Conservation (phyloP, 2,797 vertebrate genomes). For the Amazona ochrocephala region DNA sequence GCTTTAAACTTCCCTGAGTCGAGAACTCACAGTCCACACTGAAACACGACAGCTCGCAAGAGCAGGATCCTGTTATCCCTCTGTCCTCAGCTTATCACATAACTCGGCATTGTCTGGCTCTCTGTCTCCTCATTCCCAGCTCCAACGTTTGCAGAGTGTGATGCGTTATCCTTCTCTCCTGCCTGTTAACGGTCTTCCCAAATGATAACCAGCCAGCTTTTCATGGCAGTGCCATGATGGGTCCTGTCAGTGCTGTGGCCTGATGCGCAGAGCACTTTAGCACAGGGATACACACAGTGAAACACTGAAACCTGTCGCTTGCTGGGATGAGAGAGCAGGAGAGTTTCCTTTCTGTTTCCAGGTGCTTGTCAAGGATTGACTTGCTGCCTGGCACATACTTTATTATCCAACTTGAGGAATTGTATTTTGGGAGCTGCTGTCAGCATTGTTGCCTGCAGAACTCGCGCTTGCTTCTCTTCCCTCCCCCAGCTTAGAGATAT, state of each 20-base stretch:
- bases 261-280: neutral
- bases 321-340: neutral
- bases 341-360: neutral
- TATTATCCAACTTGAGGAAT: conserved; percentile 26
- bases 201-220: neutral
- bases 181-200: neutral
- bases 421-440: conserved; percentile 60
- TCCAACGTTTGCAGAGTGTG: neutral
- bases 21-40: neutral
- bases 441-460: conserved; percentile 27
- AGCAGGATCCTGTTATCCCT: neutral
- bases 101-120: neutral
- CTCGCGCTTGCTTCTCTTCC: conserved; percentile 12
- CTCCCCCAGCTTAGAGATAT: conserved; percentile 5
- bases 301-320: neutral
- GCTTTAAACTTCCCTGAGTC: neutral
- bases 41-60: neutral
- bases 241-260: neutral
- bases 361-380: neutral
- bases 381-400: conserved; percentile 24
- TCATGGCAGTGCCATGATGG: neutral
- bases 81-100: neutral
- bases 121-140: neutral
- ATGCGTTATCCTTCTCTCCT: neutral
- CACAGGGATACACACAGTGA: neutral